Conservation (phyloP, 2,113 vertebrate genomes). For the Oreocharis arfaki region DNA sequence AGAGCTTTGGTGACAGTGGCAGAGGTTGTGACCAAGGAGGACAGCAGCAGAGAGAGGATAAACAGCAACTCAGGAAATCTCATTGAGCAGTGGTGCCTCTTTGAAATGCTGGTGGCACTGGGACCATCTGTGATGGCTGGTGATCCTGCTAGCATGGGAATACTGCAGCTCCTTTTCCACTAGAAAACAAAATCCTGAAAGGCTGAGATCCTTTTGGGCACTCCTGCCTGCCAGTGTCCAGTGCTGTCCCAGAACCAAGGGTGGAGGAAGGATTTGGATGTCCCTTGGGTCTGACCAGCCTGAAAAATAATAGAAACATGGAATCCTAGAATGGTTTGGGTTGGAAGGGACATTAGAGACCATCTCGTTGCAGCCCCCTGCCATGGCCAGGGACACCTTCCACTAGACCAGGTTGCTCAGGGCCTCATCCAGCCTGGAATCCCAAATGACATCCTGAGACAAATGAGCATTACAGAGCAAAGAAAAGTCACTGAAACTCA, state of each 20-base stretch:
- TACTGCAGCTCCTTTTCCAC: neutral
- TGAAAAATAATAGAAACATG: neutral
- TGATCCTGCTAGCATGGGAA: neutral
- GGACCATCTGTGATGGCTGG: neutral
- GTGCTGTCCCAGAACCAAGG: neutral
- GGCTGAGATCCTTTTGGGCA: neutral
- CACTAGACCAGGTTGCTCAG: neutral
- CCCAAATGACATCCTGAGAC: neutral
- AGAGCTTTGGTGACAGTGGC: neutral
- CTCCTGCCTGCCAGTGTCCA: neutral
- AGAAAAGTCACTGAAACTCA: neutral
- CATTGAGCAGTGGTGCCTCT: neutral
- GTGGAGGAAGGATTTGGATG: neutral
- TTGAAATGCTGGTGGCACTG: rapidly evolving
- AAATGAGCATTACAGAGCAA: neutral
- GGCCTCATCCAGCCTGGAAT: too few species aligned
- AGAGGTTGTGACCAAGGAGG: neutral
- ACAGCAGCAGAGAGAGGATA: neutral
- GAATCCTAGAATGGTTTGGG: neutral
- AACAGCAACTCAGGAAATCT: neutral
- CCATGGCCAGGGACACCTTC: neutral
- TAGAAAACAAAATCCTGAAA: neutral
- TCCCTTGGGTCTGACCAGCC: neutral
- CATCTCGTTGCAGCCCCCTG: neutral
- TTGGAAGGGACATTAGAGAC: neutral